Conservation (phyloP, 1,140 invertebrate genomes). For the Conopomorpha cramerella region DNA sequence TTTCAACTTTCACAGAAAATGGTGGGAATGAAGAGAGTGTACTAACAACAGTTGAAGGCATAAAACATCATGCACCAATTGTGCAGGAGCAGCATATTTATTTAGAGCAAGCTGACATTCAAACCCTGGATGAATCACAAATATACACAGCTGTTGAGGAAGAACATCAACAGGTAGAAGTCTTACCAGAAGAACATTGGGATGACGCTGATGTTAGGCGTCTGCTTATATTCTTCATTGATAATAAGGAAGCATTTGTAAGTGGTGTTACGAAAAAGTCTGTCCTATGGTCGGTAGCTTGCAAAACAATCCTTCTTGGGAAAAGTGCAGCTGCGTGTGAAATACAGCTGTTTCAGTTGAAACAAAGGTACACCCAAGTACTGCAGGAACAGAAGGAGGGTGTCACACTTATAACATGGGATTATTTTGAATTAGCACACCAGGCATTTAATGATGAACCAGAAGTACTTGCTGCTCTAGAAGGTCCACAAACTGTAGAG, state of each 20-base stretch:
- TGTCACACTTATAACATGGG: constrained; percentile 15
- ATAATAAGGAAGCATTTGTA: constrained; percentile 37
- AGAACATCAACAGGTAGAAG: constrained; percentile 10
- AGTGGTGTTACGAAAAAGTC: constrained; percentile 24
- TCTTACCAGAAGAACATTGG: constrained; percentile 24
- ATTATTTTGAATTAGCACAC: constrained; percentile 26
- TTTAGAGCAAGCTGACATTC: constrained; percentile 2
- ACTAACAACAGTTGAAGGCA: constrained; percentile 11
- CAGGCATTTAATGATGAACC: constrained; percentile 32
- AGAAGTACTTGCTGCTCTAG: constrained; percentile 8
- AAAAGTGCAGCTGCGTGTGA: constrained; percentile 31
- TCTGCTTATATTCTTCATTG: constrained; percentile 37
- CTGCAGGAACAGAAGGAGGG: constrained; percentile 18
- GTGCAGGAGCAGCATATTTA: constrained; percentile 12
- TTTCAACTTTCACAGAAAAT: constrained; percentile 8
- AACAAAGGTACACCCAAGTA: constrained; percentile 22
- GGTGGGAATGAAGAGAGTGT: constrained; percentile 12
- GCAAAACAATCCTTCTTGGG: constrained; percentile 31
- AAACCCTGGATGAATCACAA: not conserved
- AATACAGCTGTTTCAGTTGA: constrained; percentile 23
- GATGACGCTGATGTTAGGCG: constrained; percentile 27
- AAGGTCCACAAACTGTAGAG: constrained; percentile 9
- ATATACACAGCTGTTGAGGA: constrained; percentile 9
- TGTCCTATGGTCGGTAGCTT: constrained; percentile 39
- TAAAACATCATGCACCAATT: constrained; percentile 8